Evolutionary conservation across 2,797 vertebrate genomes (phyloP), one percentile per base, ranked within the genome.

Genomic region (Aselliscus stoliczkanus): DNA sequence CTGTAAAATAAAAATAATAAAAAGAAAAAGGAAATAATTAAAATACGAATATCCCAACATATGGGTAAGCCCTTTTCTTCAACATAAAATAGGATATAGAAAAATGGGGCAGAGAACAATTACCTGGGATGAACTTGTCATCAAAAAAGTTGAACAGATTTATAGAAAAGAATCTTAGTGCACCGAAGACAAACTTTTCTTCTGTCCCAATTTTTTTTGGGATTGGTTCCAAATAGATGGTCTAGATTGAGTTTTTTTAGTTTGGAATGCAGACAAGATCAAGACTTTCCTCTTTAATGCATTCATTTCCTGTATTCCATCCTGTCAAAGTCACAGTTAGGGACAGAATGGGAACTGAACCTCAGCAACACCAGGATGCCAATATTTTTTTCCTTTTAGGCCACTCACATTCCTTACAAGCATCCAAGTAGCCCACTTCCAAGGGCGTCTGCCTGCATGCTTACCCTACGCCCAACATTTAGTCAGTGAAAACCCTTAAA

Each of bases 181-280:
- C 31, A 21, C 21, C 13, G 82, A 79, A 91, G 52, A 79, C 52
- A 79, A 60, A 82, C 27, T 96, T 96, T 77, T 44, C 65, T 87
- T 77, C 47, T 54, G 34, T 44, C 62, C 77, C 77, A 92, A 15
- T 93, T 96, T 93, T 88, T 83, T 47, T 65, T 62, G 72, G 60
- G 44, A 69, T 86, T 94, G n/a, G n/a, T 80, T 96, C 79, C 76
- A 97, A 93, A 42, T 69, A 80, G 47, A 58, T 90, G 25, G n/a
- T 96, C 81, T 90, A 91, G 81, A 90, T 37, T 85, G 72, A 93
- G 37, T 65, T 90, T 87, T 62, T 97, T 85, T 73, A 50, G 81
- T 79, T 84, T 60, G 37, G 92, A 81, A 84, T 81, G n/a, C 3
- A 79, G 93, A 42, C 11, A 52, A 93, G 88, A 56, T 82, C 76